Evolutionary conservation across 2,888 invertebrate genomes (phyloP), one percentile per base, ranked within the genome.

Genomic region (Seira musarum): DNA sequence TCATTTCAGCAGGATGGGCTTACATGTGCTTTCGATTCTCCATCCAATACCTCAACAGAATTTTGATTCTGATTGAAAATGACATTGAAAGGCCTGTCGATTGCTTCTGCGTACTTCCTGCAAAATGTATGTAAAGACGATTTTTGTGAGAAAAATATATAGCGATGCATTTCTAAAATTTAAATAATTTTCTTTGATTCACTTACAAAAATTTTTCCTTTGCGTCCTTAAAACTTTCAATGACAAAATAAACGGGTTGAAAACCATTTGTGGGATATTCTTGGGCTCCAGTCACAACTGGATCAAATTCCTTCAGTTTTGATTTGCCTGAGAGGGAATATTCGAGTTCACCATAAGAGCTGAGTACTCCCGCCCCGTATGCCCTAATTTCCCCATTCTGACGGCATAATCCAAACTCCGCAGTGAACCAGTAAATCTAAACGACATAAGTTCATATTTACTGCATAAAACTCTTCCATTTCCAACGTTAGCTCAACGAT

Each of bases 361-460:
- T 98, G 5, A 99, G 90, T 0, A 99, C 91, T 0, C 99, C 99
- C 8, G 99, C 99, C 0, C 99, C 99, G 88, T 94, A 99, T 0
- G 98, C 99, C 88, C 95, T 96, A 30, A 98, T 87, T 84, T 95
- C 92, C 1, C 95, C 96, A 76, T 95, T 93, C 91, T 99, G 97
- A 30, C 94, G 93, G 88, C 98, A 99, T 25, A 99, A 89, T 1
- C 99, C 99, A 88, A 94, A 99, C 89, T 99, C 99, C 1, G 99
- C 97, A 0, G 99, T 99, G 89, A 99, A 99, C 99, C 99, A 99
- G 89, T 97, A 99, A 87, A 98, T 95, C 98, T 98, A 90, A 1
- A 91, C 90, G 82, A 80, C 75, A n/a, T n/a, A n/a, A n/a, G n/a
- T n/a, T n/a, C n/a, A n/a, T n/a, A n/a, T n/a, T n/a, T n/a, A n/a